Evolutionary conservation across 2,797 vertebrate genomes (phyloP).

Genomic region (Ispidina picta): DNA sequence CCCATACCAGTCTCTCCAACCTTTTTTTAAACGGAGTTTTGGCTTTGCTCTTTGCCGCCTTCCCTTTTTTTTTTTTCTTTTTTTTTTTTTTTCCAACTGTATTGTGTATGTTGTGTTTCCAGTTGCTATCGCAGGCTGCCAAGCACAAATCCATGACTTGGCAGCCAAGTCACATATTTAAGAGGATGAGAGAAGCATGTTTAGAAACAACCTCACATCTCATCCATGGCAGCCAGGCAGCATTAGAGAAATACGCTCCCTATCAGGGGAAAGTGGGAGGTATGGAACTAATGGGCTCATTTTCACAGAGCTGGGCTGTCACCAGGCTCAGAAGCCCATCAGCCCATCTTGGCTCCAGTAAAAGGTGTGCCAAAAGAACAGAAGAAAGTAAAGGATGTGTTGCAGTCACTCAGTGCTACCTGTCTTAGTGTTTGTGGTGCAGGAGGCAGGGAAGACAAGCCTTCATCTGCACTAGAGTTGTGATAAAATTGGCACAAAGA

Average conservation of each 20-base stretch:
- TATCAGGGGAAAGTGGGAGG: background rate
- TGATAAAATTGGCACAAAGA: background rate
- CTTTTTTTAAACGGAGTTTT: no score
- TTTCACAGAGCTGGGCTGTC: background rate
- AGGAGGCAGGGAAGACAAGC: background rate
- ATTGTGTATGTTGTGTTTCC: conserved; percentile 49
- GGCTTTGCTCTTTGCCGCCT: no score
- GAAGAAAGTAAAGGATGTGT: background rate
- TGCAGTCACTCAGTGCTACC: background rate
- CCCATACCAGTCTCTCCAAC: no score
- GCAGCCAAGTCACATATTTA: conserved; percentile 61
- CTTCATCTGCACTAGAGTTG: background rate
- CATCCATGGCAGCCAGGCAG: background rate
- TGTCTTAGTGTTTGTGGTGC: background rate
- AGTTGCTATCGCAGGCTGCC: conserved; percentile 60
- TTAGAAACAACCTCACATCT: conserved; percentile 21
- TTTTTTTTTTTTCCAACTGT: background rate
- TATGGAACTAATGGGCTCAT: background rate
- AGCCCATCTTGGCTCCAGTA: background rate
- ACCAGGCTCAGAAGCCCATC: background rate
- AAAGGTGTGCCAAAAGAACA: background rate
- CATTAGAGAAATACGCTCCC: background rate
- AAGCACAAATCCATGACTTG: conserved; percentile 52
- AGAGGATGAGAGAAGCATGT: conserved; percentile 49
- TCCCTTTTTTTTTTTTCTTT: no score